A percentile compares a stretch with the other conserved stretches of the same genome.
These are phyloP conservation scores for Drosophila orena DNA, from an alignment of 1,140 invertebrate genomes.

Conservation along the genomic window DNA sequence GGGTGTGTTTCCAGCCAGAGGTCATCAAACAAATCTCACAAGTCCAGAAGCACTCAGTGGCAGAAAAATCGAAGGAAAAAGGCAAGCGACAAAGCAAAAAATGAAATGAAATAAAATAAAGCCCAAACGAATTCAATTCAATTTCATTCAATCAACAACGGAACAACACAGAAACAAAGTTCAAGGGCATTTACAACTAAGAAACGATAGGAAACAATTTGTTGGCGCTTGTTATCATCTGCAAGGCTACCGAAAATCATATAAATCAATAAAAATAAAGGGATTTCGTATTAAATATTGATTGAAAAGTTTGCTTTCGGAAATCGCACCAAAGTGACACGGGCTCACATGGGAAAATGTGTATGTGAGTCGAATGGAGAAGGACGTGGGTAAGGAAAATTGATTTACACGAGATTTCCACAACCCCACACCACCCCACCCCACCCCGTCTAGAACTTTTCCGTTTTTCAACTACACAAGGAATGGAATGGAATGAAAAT, in stretches of 20 bases:
- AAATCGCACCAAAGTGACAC: slow-evolving; percentile 50
- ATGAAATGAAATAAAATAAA: background rate
- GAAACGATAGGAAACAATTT: slow-evolving; percentile 31
- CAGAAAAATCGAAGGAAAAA: background rate
- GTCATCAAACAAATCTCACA: slow-evolving; percentile 30
- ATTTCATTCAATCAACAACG: slow-evolving; percentile 26
- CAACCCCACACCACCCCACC: too few species aligned
- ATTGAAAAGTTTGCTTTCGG: slow-evolving; percentile 51
- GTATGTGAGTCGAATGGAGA: too few species aligned
- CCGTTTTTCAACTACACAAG: background rate
- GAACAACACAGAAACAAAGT: slow-evolving; percentile 25
- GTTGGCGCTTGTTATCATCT: slow-evolving; percentile 7
- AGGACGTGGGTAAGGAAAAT: slow-evolving; percentile 1
- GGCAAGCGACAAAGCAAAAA: background rate
- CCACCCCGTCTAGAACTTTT: background rate
- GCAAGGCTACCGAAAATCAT: slow-evolving; percentile 41
- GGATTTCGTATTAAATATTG: slow-evolving; percentile 58
- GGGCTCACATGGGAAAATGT: background rate
- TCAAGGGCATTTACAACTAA: slow-evolving; percentile 59
- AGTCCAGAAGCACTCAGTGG: slow-evolving; percentile 11
- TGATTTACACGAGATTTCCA: slow-evolving; percentile 7
- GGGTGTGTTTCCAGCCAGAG: slow-evolving; percentile 31
- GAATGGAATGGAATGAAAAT: background rate
- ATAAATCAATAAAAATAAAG: slow-evolving; percentile 66
- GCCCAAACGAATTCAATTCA: slow-evolving; percentile 18